These are phyloP conservation scores for Acromyrmex charruanus DNA, from an alignment of 1,140 invertebrate species.

Conservation along the genomic window DNA sequence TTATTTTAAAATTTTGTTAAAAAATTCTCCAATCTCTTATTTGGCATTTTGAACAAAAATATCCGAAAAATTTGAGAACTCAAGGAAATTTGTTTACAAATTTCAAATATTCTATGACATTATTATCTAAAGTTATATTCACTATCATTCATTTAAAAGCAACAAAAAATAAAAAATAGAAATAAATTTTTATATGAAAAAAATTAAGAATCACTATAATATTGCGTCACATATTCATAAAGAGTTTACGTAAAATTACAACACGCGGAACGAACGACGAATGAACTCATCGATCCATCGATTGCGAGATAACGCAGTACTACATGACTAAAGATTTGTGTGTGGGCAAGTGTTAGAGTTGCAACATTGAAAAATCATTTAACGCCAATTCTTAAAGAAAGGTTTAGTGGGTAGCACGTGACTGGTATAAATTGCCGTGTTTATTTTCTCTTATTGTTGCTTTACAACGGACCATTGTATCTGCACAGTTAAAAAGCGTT, in stretches of 20 bases:
- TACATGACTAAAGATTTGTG: neutral
- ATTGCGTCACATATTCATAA: neutral
- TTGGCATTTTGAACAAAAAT: too few species aligned
- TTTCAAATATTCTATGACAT: neutral
- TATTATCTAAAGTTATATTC: neutral
- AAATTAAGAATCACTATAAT: neutral
- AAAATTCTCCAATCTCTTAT: too few species aligned
- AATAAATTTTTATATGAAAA: neutral
- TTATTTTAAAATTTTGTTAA: too few species aligned
- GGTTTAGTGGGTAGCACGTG: constrained; percentile 45
- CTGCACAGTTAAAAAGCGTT: neutral
- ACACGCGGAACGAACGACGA: neutral
- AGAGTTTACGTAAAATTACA: neutral
- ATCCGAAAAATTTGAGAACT: too few species aligned
- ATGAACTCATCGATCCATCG: neutral
- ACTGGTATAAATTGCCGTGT: constrained; percentile 35
- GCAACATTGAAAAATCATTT: constrained; percentile 21
- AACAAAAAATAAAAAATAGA: neutral
- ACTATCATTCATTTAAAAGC: neutral
- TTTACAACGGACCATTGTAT: constrained; percentile 18
- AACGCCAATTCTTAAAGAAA: constrained; percentile 17
- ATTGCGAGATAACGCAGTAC: constrained; percentile 18
- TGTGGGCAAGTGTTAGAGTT: constrained; percentile 18
- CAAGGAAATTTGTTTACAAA: too few species aligned
- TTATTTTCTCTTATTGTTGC: constrained; percentile 28